phyloP scores from a whole-genome alignment of 2,113 vertebrate genomes.

The Irena cyanogastra region DNA sequence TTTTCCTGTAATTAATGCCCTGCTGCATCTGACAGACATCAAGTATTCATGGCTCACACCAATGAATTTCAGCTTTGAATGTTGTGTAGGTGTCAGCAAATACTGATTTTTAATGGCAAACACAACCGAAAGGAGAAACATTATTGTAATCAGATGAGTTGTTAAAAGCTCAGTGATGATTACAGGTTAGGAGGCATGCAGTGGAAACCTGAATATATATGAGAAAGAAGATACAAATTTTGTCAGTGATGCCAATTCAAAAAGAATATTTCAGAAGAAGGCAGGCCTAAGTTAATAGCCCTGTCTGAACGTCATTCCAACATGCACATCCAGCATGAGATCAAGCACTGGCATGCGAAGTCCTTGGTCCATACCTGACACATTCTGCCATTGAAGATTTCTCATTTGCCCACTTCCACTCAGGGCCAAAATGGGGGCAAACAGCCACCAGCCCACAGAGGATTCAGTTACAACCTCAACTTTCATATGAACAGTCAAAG shows the following conservation, averaged over 20 bases:
- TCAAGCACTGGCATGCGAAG: neutral
- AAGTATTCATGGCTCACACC: neutral
- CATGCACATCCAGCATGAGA: rapidly evolving
- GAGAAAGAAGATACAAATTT: neutral
- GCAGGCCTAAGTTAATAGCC: neutral
- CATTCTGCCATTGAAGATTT: neutral
- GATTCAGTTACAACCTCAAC: neutral
- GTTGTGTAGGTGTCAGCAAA: neutral
- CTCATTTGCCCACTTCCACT: neutral
- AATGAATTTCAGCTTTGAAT: neutral
- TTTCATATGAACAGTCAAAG: neutral
- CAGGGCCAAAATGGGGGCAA: neutral
- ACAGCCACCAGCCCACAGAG: neutral
- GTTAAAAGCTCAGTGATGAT: neutral
- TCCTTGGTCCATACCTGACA: neutral
- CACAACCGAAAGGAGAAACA: neutral
- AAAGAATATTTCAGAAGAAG: neutral
- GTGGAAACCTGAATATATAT: neutral
- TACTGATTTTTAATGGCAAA: neutral
- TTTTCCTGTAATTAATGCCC: neutral
- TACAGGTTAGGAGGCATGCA: neutral
- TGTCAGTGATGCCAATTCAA: neutral
- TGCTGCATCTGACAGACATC: neutral
- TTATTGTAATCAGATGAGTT: neutral
- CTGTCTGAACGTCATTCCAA: neutral